Percentiles rank a stretch among this genome's conserved stretches.
Evolutionary conservation across 2,113 vertebrate genomes (phyloP).

Genomic region (Phocoena phocoena): DNA sequence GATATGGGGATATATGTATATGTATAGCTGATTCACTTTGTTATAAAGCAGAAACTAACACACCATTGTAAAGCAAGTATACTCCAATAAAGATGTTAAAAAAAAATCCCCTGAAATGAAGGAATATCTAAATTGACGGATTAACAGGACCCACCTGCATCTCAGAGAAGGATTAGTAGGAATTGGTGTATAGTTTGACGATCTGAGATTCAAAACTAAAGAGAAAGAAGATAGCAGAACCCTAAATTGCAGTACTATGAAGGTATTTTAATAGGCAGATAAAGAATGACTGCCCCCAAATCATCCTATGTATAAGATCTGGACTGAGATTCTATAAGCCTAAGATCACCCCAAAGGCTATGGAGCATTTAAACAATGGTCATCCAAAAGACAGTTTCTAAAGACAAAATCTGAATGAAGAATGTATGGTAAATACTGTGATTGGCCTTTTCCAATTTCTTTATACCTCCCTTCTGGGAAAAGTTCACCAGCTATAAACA

Average conservation of each 20-base stretch:
- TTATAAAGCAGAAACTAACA: too few species aligned
- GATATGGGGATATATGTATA: too few species aligned
- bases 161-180: not conserved
- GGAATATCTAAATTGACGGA: not conserved
- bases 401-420: not conserved
- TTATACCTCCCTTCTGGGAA: not conserved
- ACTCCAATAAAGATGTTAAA: too few species aligned
- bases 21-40: too few species aligned
- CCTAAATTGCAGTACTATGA: not conserved
- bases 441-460: not conserved
- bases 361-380: not conserved
- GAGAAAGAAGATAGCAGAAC: not conserved
- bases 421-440: not conserved
- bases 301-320: not conserved
- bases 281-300: not conserved
- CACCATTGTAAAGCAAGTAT: too few species aligned
- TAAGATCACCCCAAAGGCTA: not conserved
- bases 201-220: not conserved
- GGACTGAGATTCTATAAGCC: not conserved
- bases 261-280: not conserved
- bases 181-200: not conserved
- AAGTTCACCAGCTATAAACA: not conserved
- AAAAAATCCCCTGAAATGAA: not conserved
- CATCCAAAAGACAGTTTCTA: not conserved
- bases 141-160: not conserved